These are phyloP conservation scores for Oryzias javanicus DNA, from an alignment of 2,113 vertebrate species.

Conservation along the genomic window DNA sequence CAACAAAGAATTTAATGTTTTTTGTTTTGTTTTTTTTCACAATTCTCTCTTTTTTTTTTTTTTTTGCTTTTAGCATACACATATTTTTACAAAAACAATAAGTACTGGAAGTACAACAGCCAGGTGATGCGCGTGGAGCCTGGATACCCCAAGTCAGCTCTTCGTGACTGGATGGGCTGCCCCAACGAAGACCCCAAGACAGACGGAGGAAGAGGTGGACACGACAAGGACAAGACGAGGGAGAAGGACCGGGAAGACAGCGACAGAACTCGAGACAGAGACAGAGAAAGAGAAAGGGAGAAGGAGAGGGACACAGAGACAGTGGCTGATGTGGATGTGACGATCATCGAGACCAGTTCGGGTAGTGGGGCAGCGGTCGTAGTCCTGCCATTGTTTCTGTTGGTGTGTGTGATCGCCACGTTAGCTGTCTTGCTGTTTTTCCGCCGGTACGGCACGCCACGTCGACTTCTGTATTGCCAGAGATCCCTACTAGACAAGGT, in stretches of 20 bases:
- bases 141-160: slow-evolving; percentile 86
- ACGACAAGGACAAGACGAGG: slow-evolving; percentile 51
- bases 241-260: slow-evolving; percentile 44
- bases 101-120: slow-evolving; percentile 94
- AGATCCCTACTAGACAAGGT: slow-evolving; percentile 91
- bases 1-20: background rate
- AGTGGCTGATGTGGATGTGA: background rate
- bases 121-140: slow-evolving; percentile 87
- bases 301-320: slow-evolving; percentile 22
- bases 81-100: slow-evolving; percentile 92
- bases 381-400: slow-evolving; percentile 81
- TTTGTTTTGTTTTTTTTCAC: background rate
- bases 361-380: slow-evolving; percentile 67
- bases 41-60: slow-evolving; percentile 4
- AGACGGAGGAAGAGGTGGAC: slow-evolving; percentile 62
- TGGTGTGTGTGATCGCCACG: slow-evolving; percentile 81
- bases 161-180: slow-evolving; percentile 89
- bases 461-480: slow-evolving; percentile 87
- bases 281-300: slow-evolving; percentile 42
- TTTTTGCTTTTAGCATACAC: slow-evolving; percentile 77
- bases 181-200: slow-evolving; percentile 75
- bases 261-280: slow-evolving; percentile 39
- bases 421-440: slow-evolving; percentile 83
- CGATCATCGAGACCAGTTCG: slow-evolving; percentile 80
- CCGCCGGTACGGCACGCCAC: slow-evolving; percentile 84